These are phyloP conservation scores for Latrodectus elegans DNA, from an alignment of 2,888 invertebrate genomes.

Conservation along the genomic window DNA sequence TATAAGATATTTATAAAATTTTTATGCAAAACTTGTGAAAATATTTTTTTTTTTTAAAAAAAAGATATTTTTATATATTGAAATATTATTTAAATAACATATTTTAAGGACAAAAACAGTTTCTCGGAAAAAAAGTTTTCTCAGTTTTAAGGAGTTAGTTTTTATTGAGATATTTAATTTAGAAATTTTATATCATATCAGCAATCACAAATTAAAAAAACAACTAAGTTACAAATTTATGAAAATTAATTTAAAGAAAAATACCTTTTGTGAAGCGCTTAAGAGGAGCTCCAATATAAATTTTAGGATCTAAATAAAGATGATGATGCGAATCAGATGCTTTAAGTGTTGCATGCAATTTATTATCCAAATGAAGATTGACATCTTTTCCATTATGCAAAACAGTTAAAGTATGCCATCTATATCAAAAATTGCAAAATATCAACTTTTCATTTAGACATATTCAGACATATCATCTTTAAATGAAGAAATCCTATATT, in stretches of 20 bases:
- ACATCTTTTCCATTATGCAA: constrained; percentile 85
- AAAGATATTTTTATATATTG: no score
- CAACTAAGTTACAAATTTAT: no score
- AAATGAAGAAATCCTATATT: neutral
- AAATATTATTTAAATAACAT: no score
- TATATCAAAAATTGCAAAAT: constrained; percentile 60
- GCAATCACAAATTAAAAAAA: no score
- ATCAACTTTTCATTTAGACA: neutral
- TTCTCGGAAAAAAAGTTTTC: no score
- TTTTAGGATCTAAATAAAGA: constrained; percentile 93
- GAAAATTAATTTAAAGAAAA: neutral
- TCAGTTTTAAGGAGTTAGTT: no score
- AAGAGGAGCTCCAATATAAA: constrained; percentile 89
- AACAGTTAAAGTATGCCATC: constrained; percentile 93
- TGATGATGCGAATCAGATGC: constrained; percentile 82
- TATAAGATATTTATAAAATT: no score
- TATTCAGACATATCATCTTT: neutral
- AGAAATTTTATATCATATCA: no score
- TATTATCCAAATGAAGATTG: constrained; percentile 84
- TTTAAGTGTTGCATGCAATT: constrained; percentile 80
- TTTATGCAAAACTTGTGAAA: no score
- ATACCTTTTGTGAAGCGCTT: constrained; percentile 60
- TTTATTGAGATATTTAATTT: no score
- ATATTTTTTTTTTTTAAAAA: no score
- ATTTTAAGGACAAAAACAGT: no score